Evolutionary conservation across 2,113 vertebrate species (phyloP), one percentile per base, ranked within the genome.

Genomic region (Ranitomeya variabilis): DNA sequence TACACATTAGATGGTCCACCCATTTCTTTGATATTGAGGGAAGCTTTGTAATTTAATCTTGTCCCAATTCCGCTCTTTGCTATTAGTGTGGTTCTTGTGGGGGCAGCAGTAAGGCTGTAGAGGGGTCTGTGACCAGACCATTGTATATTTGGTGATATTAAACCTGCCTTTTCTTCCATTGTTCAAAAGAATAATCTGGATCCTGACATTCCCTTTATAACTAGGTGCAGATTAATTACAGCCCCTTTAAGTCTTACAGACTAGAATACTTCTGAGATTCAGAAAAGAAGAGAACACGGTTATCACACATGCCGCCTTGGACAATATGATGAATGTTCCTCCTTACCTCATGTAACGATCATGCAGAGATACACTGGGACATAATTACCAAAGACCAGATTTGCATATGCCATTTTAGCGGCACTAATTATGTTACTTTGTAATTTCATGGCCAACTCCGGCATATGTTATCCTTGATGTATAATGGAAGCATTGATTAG

Each of bases 331-430:
- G n/a, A 52, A 83, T 83, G 80, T 66, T 10, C 80, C 80, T 83
- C 45, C 80, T 66, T 83, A 60, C 37, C 80, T 13, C 80, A 81
- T 83, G 80, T 66, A 83, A 83, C 66, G 80, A 62, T 83, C 80
- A 83, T 66, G 60, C 60, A 7, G 80, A 83, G 80, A 66, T 37
- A 83, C 80, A 83, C 52, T 66, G 60, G 60, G 80, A 83, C 62
- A 66, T 83, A 83, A 83, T 83, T 83, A 83, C 45, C 31, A 52
- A 18, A 14, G 31, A 66, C 60, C 60, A 83, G 80, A 83, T 83
- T 83, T 83, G 80, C 80, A 83, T 83, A 66, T 83, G 80, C 80
- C 80, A 66, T 83, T 83, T 83, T 83, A 83, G 80, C 80, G 62
- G 60, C 60, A 83, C 80, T 83, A 66, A 83, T 83, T 83, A 83